These are phyloP conservation scores for Zoanthus sansibaricus DNA, from an alignment of 92 coral and sea anemone species.

Conservation along the genomic window DNA sequence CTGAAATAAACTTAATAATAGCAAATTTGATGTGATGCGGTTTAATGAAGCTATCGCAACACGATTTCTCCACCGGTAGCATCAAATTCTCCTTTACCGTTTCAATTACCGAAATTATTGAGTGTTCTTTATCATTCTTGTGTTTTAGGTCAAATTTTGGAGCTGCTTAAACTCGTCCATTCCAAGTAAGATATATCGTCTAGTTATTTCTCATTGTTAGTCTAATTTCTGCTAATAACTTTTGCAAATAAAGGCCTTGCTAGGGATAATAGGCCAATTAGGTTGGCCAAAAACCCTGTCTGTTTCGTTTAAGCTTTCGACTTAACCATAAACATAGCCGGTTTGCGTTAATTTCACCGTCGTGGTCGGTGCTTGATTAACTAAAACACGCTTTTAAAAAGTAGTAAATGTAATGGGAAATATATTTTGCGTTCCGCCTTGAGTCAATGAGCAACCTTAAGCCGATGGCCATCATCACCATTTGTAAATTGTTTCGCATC, in stretches of 20 bases:
- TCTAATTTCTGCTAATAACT: constrained; percentile 97
- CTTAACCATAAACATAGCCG: constrained; percentile 31
- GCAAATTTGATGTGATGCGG: constrained; percentile 30
- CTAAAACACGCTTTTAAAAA: not conserved
- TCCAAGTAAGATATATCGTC: constrained; percentile 74
- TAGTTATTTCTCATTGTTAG: constrained; percentile 79
- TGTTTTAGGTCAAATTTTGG: constrained; percentile 84
- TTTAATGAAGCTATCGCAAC: constrained; percentile 15
- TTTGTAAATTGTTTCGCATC: constrained; percentile 27
- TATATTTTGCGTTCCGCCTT: not conserved
- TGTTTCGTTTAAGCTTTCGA: constrained; percentile 59
- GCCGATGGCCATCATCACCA: constrained; percentile 29
- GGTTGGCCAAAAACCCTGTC: constrained; percentile 71
- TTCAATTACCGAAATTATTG: constrained; percentile 33
- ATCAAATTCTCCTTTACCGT: constrained; percentile 15
- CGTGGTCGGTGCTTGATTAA: constrained; percentile 31
- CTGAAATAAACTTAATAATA: constrained; percentile 46
- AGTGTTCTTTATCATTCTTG: constrained; percentile 47
- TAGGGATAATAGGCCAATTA: constrained; percentile 99
- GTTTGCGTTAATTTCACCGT: constrained; percentile 15
- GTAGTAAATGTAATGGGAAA: not conserved
- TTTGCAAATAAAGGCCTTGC: constrained; percentile 99
- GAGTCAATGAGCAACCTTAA: not conserved
- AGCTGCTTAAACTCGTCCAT: constrained; percentile 84
- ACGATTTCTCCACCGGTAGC: not conserved